Conservation (phyloP, 2,888 invertebrate species). For the Athripsodes cinereus region DNA sequence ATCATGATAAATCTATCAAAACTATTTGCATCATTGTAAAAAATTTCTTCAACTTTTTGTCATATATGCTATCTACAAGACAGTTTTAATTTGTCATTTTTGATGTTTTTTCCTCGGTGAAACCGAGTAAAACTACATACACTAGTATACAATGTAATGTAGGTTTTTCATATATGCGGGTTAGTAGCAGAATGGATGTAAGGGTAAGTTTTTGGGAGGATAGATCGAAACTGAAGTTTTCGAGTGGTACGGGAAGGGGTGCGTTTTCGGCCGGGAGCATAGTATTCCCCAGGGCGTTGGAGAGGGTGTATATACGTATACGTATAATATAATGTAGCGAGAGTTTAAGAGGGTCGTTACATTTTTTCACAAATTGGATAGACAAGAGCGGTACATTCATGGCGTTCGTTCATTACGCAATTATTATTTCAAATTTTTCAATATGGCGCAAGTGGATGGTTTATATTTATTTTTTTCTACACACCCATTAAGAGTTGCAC, state of each 20-base stretch:
- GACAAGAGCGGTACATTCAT: constrained; percentile 10
- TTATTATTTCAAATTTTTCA: constrained; percentile 10
- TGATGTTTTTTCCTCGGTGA: no score
- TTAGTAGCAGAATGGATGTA: not conserved
- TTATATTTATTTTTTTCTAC: not conserved
- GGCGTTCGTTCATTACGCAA: constrained; percentile 25
- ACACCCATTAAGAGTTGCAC: not conserved
- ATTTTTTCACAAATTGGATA: constrained; percentile 17
- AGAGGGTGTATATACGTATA: no score
- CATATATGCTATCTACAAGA: no score
- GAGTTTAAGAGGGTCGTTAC: constrained; percentile 11
- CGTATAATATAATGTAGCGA: no score
- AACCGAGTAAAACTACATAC: no score
- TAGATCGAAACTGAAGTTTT: no score
- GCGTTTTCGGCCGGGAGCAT: not conserved
- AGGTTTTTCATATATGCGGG: not conserved
- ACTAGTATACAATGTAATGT: no score
- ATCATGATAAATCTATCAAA: no score
- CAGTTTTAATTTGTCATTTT: no score
- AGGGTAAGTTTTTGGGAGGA: no score
- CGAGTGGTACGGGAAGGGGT: not conserved
- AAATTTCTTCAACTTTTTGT: no score
- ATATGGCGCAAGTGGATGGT: not conserved
- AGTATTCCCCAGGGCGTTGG: not conserved
- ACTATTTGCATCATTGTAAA: no score